A percentile compares a stretch with the other conserved stretches of the same genome.
These are phyloP conservation scores for Junonia oenone DNA, from an alignment of 2,888 invertebrate genomes.

Conservation along the genomic window DNA sequence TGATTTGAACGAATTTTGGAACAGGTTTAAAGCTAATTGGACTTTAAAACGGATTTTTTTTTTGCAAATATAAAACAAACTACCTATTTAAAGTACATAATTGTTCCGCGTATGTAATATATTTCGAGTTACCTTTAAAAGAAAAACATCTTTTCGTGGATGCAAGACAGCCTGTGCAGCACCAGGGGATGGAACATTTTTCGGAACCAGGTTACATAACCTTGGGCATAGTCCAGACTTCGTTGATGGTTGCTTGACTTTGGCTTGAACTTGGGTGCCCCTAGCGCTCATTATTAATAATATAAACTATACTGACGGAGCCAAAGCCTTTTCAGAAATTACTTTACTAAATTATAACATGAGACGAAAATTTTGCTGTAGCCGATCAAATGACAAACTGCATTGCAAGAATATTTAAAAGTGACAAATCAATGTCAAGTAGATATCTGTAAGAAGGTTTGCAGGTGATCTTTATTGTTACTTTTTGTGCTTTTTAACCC, in stretches of 20 bases:
- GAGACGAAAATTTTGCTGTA: background rate
- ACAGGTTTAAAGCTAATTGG: too few relatives aligned
- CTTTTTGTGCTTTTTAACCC: too few relatives aligned
- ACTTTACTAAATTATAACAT: too few relatives aligned
- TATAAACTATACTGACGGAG: too few relatives aligned
- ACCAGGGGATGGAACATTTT: conserved; percentile 51
- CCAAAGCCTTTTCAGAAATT: too few relatives aligned
- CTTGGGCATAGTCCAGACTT: conserved; percentile 42
- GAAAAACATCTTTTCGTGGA: conserved; percentile 81
- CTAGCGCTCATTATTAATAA: conserved; percentile 36
- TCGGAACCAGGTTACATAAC: conserved; percentile 51
- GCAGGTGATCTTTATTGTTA: too few relatives aligned
- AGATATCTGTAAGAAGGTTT: background rate
- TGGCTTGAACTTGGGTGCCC: conserved; percentile 38
- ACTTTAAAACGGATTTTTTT: too few relatives aligned
- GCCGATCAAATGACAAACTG: background rate
- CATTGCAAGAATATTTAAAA: background rate
- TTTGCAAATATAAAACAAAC: too few relatives aligned
- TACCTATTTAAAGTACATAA: too few relatives aligned
- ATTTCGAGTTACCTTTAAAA: conserved; percentile 80
- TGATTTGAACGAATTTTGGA: too few relatives aligned
- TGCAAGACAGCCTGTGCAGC: conserved; percentile 67
- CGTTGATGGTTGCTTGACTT: conserved; percentile 23
- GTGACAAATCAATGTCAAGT: background rate
- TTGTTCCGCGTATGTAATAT: too few relatives aligned